phyloP scores from a whole-genome alignment of 2,113 vertebrate species.

The Chloropsis hardwickii region DNA sequence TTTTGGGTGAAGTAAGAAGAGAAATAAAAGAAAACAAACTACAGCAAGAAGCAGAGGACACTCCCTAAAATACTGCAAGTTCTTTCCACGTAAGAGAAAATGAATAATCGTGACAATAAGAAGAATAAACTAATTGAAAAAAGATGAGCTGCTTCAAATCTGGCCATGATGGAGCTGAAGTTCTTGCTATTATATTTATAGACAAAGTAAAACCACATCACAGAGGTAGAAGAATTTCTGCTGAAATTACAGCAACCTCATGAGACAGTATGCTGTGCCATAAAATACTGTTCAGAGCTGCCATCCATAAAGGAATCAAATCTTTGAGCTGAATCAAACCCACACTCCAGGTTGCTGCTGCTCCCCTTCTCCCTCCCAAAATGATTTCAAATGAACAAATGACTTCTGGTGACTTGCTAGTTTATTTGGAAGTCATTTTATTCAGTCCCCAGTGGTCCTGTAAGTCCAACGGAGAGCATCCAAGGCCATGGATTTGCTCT shows the following conservation, averaged over 20 bases:
- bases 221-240: conserved; percentile 51
- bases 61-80: neutral
- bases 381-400: neutral
- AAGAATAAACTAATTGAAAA: conserved; percentile 57
- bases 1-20: neutral
- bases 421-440: neutral
- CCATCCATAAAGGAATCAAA: conserved; percentile 22
- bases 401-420: neutral
- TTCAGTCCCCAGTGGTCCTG: neutral
- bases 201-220: conserved; percentile 65
- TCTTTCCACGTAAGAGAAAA: conserved; percentile 15
- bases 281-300: conserved; percentile 24
- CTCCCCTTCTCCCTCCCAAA: neutral
- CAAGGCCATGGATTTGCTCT: neutral
- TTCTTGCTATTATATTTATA: conserved; percentile 62
- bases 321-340: neutral
- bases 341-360: neutral
- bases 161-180: neutral
- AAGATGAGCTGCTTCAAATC: conserved; percentile 44
- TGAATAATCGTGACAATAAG: conserved; percentile 26
- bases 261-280: conserved; percentile 37
- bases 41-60: neutral
- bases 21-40: neutral
- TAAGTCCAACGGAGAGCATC: neutral
- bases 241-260: conserved; percentile 57